A percentile compares a stretch with the other conserved stretches of the same genome.
Conservation (phyloP, 2,797 vertebrate species). For the Lepus oiostolus region DNA sequence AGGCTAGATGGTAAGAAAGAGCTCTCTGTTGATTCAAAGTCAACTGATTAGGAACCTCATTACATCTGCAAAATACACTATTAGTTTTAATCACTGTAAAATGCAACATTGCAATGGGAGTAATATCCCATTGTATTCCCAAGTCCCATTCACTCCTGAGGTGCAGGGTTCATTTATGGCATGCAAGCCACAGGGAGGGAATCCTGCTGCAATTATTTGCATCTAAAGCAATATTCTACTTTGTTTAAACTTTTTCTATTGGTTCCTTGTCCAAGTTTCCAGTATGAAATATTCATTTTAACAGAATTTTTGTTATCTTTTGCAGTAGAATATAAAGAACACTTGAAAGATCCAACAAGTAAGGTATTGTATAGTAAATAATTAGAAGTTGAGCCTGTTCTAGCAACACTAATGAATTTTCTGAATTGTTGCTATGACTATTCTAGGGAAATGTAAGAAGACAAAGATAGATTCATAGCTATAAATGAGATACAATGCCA, state of each 20-base stretch:
- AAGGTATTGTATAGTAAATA: background rate
- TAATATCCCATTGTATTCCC: background rate
- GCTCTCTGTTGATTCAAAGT: background rate
- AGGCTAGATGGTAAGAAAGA: background rate
- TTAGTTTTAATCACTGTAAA: background rate
- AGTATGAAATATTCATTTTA: background rate
- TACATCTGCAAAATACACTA: background rate
- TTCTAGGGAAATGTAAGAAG: background rate
- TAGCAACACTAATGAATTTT: background rate
- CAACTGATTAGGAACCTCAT: background rate
- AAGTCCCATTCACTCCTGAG: background rate
- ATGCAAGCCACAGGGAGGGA: rapidly evolving
- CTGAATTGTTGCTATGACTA: background rate
- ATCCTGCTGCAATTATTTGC: background rate
- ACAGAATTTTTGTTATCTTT: background rate
- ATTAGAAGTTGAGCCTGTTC: background rate
- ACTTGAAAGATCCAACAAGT: background rate
- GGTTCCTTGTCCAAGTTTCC: background rate
- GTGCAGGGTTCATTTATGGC: background rate
- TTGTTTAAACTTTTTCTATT: background rate
- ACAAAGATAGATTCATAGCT: background rate
- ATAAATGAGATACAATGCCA: background rate
- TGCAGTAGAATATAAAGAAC: background rate
- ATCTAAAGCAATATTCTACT: background rate
- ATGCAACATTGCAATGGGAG: background rate